Base-by-base conservation (phyloP, 2,888 invertebrate species). In the Nomada ruficornis region DNA sequence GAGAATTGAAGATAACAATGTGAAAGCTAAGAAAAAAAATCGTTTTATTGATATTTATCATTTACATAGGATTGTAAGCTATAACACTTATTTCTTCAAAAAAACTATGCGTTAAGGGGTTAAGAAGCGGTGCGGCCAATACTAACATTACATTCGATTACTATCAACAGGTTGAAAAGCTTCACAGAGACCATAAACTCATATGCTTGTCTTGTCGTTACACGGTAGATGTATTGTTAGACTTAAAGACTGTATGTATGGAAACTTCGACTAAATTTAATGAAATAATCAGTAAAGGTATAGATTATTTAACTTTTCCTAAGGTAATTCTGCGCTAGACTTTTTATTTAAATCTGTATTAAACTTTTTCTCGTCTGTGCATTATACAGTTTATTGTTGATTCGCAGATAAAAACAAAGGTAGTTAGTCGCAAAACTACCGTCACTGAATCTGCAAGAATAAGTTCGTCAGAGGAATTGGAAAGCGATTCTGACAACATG, bases 131-230 rank as follows among this genome's bases (percentile, higher is more conserved):
- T 36, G 15, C 44, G 26, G 23, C 23, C 47, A 57, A 1, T 26
- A 23, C 36, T 52, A 20, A 23, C 2, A 18, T 23, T 9, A 52
- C 11, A 29, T 67, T 65, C 65, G 47, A 11, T 57, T 76, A 36
- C 36, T 50, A 13, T 59, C 68, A 20, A 42, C 20, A 82, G 71
- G 0, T 23, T 10, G 10, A 2, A n/a, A 62, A 44, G 2, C n/a
- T 47, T 2, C 23, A 59, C 0, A 18, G 0, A 1, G 2, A 42
- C 4, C 15, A n/a, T 1, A 65, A 62, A 52, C 80, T 88, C 7
- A 88, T 94, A 80, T 94, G 94, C 68, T 80, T 94, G 23, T 68
- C 83, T 9, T 93, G 94, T 74, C 91, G 93, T 44, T 94, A 94
- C 72, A 90, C 88, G 52, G 82, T 93, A 57, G 94, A 94, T 71